phyloP scores from a whole-genome alignment of 2,113 vertebrate species.

The Nothobranchius kuhntae region DNA sequence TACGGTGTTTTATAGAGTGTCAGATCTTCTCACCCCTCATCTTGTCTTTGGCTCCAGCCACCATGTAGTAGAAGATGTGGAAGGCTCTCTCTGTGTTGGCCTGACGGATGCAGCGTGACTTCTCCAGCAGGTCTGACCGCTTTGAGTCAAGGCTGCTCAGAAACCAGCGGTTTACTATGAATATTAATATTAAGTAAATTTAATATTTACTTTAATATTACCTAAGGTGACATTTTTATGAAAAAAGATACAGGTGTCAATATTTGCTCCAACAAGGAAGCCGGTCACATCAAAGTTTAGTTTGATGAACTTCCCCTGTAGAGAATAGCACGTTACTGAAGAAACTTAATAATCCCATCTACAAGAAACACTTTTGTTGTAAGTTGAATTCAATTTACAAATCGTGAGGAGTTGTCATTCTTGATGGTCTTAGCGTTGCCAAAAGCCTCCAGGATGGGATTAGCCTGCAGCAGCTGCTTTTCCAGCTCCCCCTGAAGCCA shows the following conservation, averaged over 20 bases:
- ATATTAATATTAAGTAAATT: too few relatives aligned
- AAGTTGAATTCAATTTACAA: conserved; percentile 67
- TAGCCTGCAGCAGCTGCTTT: conserved; percentile 94
- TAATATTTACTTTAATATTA: neutral
- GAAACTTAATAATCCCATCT: neutral
- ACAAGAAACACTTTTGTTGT: neutral
- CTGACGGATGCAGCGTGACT: conserved; percentile 95
- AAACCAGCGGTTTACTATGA: fast-evolving
- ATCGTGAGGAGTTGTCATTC: conserved; percentile 97
- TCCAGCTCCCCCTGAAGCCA: conserved; percentile 90
- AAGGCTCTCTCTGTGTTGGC: conserved; percentile 92
- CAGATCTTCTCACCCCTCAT: conserved; percentile 58
- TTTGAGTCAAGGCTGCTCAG: conserved; percentile 30
- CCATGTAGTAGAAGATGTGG: conserved; percentile 96
- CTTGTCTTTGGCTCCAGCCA: conserved; percentile 84
- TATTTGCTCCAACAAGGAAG: conserved; percentile 93
- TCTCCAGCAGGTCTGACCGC: conserved; percentile 90
- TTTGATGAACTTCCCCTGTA: conserved; percentile 95
- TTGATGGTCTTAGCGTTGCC: conserved; percentile 98
- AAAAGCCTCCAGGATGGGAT: conserved; percentile 96
- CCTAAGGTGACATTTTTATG: neutral
- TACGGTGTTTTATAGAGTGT: too few relatives aligned
- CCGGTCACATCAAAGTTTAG: conserved; percentile 98
- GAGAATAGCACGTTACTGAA: neutral
- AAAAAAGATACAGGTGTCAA: conserved; percentile 98